Evolutionary conservation across 2,113 vertebrate species (phyloP), one percentile per base, ranked within the genome.

Genomic region (Rhea pennata): DNA sequence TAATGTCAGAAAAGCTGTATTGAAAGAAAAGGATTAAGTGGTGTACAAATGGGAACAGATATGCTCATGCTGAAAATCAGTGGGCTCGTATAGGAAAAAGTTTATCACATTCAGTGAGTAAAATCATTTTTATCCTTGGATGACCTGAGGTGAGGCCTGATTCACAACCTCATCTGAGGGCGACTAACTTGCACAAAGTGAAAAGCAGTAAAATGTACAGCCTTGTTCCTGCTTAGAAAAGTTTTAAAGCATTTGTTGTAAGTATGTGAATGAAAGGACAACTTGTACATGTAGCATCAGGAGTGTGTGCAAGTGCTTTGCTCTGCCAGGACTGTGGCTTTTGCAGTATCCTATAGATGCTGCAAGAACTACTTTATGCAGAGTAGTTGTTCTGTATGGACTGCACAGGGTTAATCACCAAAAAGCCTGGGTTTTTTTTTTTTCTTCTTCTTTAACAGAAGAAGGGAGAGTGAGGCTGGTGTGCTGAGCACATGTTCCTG

Each of bases 31-130:
- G 14, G 62, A 16, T 22, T n/a, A 26, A 61, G 36, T 13, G 19
- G 36, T 33, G 83, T 4, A 0, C 24, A 5, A 5, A 42, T 2
- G 7, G 78, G 40, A 58, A 16, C 3, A 2, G 48, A 6, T 40
- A 27, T 62, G 26, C 15, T 0, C 5, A 53, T 44, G 79, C 88
- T 86, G 92, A 44, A 36, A 72, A 40, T 22, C 48, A 4, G 1
- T 9, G 66, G 73, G 61, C 26, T 80, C 75, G 8, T 54, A 5
- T 23, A 12, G 66, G 66, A 44, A n/a, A 15, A 33, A 5, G 5
- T 19, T 3, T 12, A 48, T 14, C 17, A 44, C 2, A 53, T 48
- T 40, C 75, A 10, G 53, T 7, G 66, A 71, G 70, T 9, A 50
- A 69, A 58, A 14, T 62, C 33, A 0, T 26, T 62, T 2, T 1